These are phyloP conservation scores for Porites rus DNA, from an alignment of 92 coral and sea anemone genomes.

Conservation along the genomic window DNA sequence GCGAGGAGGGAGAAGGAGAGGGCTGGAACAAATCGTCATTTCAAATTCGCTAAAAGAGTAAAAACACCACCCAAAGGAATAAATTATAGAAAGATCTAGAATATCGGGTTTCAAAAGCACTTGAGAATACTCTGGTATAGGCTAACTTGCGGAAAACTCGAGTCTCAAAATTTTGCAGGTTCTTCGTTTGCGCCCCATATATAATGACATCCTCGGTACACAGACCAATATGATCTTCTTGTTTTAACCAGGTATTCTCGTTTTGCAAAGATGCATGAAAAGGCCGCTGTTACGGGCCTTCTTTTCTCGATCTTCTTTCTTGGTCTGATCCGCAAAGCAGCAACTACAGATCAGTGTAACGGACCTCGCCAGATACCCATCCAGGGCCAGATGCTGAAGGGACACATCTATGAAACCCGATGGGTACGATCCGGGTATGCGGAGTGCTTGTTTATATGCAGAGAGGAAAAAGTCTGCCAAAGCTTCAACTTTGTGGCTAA, in stretches of 20 bases:
- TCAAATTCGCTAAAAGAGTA: no score
- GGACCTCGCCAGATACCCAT: slow-evolving; percentile 14
- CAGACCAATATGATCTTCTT: no score
- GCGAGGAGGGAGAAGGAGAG: no score
- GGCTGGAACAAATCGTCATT: no score
- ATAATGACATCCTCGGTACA: no score
- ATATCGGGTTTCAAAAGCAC: no score
- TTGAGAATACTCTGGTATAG: no score
- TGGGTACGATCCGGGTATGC: not conserved
- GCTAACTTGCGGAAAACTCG: no score
- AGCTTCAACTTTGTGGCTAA: slow-evolving; percentile 24
- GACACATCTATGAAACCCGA: slow-evolving; percentile 1
- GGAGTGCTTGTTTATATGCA: slow-evolving; percentile 19
- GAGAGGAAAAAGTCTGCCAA: slow-evolving; percentile 17
- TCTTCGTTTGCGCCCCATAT: no score
- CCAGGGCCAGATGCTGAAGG: slow-evolving; percentile 1
- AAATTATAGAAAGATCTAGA: no score
- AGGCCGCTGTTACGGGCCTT: not conserved
- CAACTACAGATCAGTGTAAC: not conserved
- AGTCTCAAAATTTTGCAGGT: no score
- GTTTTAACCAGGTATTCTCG: not conserved
- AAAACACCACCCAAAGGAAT: no score
- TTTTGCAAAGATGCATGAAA: not conserved
- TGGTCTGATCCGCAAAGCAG: not conserved
- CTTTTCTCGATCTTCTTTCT: not conserved